These are phyloP conservation scores for Pachyuromys duprasi DNA, from an alignment of 2,797 vertebrate species.

Conservation along the genomic window DNA sequence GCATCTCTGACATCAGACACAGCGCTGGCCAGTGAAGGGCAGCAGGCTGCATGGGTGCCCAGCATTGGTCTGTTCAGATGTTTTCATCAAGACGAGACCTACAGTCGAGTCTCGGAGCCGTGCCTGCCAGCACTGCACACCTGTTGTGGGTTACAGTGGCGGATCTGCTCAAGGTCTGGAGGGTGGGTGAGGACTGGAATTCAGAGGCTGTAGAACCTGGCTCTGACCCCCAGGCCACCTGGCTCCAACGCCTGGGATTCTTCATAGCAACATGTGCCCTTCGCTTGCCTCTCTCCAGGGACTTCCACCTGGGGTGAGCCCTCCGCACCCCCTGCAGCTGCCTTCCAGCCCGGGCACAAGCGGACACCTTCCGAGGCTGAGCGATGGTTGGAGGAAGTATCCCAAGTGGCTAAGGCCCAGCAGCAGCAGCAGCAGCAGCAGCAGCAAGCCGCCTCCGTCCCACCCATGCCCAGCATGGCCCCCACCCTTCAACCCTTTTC, in stretches of 20 bases:
- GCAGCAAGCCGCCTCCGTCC: conserved; percentile 76
- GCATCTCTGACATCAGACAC: no score
- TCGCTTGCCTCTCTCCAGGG: conserved; percentile 80
- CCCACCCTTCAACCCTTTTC: conserved; percentile 88
- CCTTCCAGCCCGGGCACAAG: conserved; percentile 90
- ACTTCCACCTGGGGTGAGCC: conserved; percentile 90
- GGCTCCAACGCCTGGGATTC: not conserved
- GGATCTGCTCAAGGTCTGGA: not conserved
- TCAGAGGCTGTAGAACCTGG: not conserved
- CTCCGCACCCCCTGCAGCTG: conserved; percentile 76
- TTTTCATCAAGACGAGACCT: not conserved
- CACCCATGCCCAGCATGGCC: conserved; percentile 81
- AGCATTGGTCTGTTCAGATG: not conserved
- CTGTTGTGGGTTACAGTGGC: accelerated
- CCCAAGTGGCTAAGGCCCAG: conserved; percentile 91
- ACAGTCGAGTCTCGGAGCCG: not conserved
- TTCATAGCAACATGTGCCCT: not conserved
- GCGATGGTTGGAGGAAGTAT: conserved; percentile 95
- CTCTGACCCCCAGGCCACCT: not conserved
- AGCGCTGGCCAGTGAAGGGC: not conserved
- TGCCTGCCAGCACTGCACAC: not conserved
- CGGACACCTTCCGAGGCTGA: conserved; percentile 96
- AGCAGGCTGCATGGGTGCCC: not conserved
- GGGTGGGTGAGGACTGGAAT: not conserved
- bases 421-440: conserved; percentile 83